These are phyloP conservation scores for Rhizomys pruinosus DNA, from an alignment of 2,113 vertebrate genomes.

Conservation along the genomic window DNA sequence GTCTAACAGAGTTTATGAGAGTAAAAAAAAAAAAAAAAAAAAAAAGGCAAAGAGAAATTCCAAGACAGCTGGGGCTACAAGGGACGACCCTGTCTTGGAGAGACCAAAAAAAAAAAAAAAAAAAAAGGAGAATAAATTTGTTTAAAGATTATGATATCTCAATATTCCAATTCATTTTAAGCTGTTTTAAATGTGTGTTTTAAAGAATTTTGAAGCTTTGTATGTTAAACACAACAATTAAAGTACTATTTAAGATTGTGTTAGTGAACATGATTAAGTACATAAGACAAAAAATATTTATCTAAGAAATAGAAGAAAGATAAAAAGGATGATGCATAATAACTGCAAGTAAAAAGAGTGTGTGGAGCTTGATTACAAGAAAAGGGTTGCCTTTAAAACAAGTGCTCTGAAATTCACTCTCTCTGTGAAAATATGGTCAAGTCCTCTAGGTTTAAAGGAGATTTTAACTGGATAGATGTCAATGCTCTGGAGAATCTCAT, in stretches of 20 bases:
- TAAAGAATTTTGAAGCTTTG: not conserved
- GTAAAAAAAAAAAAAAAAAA: too few species aligned
- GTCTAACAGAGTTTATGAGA: too few species aligned
- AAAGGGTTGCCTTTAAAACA: not conserved
- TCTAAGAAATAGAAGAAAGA: too few species aligned
- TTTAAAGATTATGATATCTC: not conserved
- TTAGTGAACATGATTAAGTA: not conserved
- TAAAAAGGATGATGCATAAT: too few species aligned
- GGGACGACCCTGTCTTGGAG: too few species aligned
- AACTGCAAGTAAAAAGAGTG: not conserved
- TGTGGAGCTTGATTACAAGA: not conserved
- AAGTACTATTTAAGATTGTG: not conserved
- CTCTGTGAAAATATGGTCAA: not conserved
- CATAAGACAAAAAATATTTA: not conserved
- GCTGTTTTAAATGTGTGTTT: not conserved
- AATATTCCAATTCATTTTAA: not conserved
- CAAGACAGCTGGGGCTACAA: too few species aligned
- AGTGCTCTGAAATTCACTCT: not conserved
- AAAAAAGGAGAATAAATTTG: not conserved
- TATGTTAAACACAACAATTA: not conserved
- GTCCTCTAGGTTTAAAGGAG: fast-evolving
- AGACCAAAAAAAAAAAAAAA: too few species aligned
- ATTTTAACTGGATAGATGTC: not conserved
- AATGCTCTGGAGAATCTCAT: not conserved
- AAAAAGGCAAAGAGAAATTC: too few species aligned